Evolutionary conservation across 2,888 invertebrate genomes (phyloP), one percentile per base, ranked within the genome.

Genomic region (Chrysolina oricalcia): DNA sequence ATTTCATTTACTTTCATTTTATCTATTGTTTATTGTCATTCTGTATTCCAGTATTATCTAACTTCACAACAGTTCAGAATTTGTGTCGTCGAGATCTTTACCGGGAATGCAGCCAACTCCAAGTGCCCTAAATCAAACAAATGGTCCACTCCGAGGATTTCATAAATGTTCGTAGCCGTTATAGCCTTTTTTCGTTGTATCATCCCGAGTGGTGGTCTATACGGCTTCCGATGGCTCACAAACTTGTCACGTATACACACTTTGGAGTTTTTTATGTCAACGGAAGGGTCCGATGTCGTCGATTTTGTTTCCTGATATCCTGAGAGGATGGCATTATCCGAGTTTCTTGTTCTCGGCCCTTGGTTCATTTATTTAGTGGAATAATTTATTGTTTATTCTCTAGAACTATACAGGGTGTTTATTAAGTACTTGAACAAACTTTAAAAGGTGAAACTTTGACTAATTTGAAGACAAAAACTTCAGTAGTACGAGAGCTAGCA

Each of bases 71-170:
- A 56, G 0, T 21, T 19, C 56, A 23, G 11, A 27, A 59, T 59
- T 59, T 35, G 59, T 59, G 59, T 59, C 59, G 27, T 59, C 23
- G 15, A 17, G n/a, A 15, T 15, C 46, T 46, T 46, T 15, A 46
- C 10, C 15, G 46, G n/a, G 15, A 9, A 48, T 48, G 17, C 13
- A 53, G 53, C 19, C 53, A 53, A 27, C 21, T 59, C 23, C 56
- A 27, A 59, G 59, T 27, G 35, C n/a, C 27, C 35, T 59, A 35
- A 59, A 35, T 59, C 59, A 59, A 59, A 35, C 27, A 59, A 59
- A 59, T 59, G 59, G 27, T 46, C 59, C 35, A 59, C 59, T 59
- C 59, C 2, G 6, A 27, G 59, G n/a, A 59, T 59, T 59, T 59
- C 59, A 59, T 59, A 59, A 35, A 59, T 59, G 59, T 27, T 35